Evolutionary conservation across 1,140 invertebrate species (phyloP), one percentile per base, ranked within the genome.

Genomic region (Eulimnadia texana): DNA sequence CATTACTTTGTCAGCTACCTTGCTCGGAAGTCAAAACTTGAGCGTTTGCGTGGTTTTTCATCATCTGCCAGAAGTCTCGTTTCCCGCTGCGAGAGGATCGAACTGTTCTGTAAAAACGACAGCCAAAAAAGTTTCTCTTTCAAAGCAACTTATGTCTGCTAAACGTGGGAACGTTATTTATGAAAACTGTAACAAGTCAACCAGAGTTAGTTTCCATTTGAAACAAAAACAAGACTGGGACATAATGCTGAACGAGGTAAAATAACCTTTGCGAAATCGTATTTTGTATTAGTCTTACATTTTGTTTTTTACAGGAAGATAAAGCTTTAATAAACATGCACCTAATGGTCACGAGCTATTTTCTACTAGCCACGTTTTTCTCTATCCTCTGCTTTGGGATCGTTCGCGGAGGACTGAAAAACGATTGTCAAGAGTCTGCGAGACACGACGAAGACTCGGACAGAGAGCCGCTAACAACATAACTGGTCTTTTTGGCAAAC

Each of bases 331-430:
- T 42, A 6, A 9, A 42, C 33, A 42, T 42, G n/a, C 60, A 61
- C 53, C n/a, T 61, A 27, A 20, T 61, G 50, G 60, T 25, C 28
- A 29, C 60, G 3, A 27, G 49, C 27, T n/a, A 20, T 27, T 54
- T 61, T 51, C 53, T 61, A 20, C 28, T 60, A 60, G 47, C 58
- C 19, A 28, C 50, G 29, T 24, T 61, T 33, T 19, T 54, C 19
- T 28, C 28, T 11, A 33, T 61, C 3, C 24, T 61, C 13, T 54
- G 51, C 20, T 61, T 61, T 22, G 60, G 50, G 13, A 19, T 28
- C 16, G 27, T 61, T 10, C 60, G 60, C 3, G 60, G 60, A 6
- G 60, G 60, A 42, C 28, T 29, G 23, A 24, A 23, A 50, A 23
- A 27, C 13, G 16, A n/a, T 3, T 28, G 22, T 9, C n/a, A 3